Base-by-base conservation (phyloP, 2,888 invertebrate genomes). In the Blomia tropicalis region DNA sequence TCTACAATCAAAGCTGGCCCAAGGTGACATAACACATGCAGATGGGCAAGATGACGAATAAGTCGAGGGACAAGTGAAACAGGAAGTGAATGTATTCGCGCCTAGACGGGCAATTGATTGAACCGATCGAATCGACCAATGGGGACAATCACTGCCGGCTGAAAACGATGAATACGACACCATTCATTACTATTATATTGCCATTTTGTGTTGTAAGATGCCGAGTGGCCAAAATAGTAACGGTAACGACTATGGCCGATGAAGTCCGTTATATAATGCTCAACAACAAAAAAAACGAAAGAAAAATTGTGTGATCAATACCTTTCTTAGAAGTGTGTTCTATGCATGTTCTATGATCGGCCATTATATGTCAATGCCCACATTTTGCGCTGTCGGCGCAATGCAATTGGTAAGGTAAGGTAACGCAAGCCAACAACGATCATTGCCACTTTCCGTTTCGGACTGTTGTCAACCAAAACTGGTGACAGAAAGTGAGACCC, bases 1-100 rank as follows among this genome's bases (percentile, higher is more conserved):
- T n/a, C 23, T 27, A n/a, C 51, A 47, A 47, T 47, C 51, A 47
- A n/a, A 47, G 51, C n/a, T 47, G 51, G 22, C 11, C 23, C 51
- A 47, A 47, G 51, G 51, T 47, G 51, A 47, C 51, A 47, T 14
- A 47, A 27, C 27, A 27, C 51, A 27, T 47, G 51, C 51, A 47
- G 51, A 25, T 47, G 51, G 23, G 51, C 51, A 47, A 47, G 51
- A 47, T 47, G 51, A 19, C 51, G 51, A 47, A 47, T 14, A 27
- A 7, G 22, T n/a, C 23, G 51, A 27, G 51, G 51, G 23, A 47
- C 51, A 47, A 47, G 51, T 47, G 51, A 47, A 47, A 47, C 51
- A 47, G 51, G 51, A 47, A 47, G 51, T 47, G 51, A 47, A 14
- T n/a, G n/a, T n/a, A n/a, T n/a, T 17, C 36, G 36, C 36, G 36